Conservation (phyloP, 2,797 vertebrate genomes). For the Delichon dasypus region DNA sequence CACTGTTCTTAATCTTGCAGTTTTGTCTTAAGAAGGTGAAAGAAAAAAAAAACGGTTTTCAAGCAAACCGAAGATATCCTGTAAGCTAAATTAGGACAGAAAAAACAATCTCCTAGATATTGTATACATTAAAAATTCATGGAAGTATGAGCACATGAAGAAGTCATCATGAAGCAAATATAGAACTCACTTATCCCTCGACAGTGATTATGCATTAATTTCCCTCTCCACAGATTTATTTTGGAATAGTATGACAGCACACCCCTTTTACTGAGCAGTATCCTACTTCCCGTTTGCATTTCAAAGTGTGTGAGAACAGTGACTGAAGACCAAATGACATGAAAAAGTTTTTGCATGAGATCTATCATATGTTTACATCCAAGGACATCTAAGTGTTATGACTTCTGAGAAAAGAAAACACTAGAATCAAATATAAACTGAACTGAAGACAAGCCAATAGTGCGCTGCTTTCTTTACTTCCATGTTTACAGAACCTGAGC, state of each 20-base stretch:
- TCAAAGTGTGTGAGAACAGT: not conserved
- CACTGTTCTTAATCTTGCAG: not conserved
- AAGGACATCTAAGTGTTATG: not conserved
- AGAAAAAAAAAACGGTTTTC: not conserved
- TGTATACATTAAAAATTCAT: not conserved
- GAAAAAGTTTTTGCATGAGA: not conserved
- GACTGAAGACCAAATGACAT: not conserved
- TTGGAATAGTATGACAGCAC: not conserved
- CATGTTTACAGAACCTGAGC: not conserved
- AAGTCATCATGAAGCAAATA: not conserved
- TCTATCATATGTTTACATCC: not conserved
- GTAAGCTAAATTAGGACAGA: not conserved
- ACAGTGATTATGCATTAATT: not conserved
- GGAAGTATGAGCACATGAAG: not conserved
- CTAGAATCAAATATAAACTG: not conserved
- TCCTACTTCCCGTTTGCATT: not conserved
- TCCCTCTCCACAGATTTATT: not conserved
- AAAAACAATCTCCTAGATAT: not conserved
- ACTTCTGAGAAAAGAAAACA: not conserved
- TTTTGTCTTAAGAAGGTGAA: not conserved
- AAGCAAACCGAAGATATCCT: not conserved
- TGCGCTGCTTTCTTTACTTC: not conserved
- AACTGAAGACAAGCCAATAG: not conserved
- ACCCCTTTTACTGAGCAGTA: not conserved
- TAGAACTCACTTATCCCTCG: not conserved